Evolutionary conservation across 2,113 vertebrate genomes (phyloP).

Genomic region (Anthoscopus minutus): DNA sequence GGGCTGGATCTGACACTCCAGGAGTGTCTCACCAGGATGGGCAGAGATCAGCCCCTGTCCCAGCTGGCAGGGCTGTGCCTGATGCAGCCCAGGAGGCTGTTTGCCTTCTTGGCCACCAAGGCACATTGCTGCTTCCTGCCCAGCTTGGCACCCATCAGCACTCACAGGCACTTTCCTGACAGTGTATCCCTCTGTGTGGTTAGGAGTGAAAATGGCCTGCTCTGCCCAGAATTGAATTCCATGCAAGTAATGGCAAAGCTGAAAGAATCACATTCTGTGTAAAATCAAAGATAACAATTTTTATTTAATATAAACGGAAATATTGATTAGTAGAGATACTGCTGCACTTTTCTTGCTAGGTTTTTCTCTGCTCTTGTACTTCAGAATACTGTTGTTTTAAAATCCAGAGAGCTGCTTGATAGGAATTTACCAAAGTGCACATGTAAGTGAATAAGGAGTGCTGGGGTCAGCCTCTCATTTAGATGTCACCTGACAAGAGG

Average conservation of each 20-base stretch:
- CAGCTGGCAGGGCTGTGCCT: neutral
- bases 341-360: neutral
- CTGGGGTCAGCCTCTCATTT: neutral
- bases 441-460: neutral
- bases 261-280: neutral
- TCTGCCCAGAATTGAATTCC: neutral
- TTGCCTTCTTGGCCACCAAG: accelerated
- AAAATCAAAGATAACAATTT: neutral
- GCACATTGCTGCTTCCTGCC: neutral
- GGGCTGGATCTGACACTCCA: neutral
- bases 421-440: neutral
- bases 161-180: neutral
- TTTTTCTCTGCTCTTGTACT: neutral
- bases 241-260: neutral
- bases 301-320: neutral
- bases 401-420: neutral
- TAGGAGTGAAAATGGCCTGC: neutral
- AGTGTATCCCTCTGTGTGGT: neutral
- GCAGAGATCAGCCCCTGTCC: neutral
- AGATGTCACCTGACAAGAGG: neutral
- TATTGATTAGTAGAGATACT: neutral
- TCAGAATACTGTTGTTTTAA: neutral
- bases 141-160: neutral
- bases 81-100: neutral
- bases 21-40: neutral